Evolutionary conservation across 2,113 vertebrate species (phyloP).

Genomic region (Brachypodius melanocephalos): DNA sequence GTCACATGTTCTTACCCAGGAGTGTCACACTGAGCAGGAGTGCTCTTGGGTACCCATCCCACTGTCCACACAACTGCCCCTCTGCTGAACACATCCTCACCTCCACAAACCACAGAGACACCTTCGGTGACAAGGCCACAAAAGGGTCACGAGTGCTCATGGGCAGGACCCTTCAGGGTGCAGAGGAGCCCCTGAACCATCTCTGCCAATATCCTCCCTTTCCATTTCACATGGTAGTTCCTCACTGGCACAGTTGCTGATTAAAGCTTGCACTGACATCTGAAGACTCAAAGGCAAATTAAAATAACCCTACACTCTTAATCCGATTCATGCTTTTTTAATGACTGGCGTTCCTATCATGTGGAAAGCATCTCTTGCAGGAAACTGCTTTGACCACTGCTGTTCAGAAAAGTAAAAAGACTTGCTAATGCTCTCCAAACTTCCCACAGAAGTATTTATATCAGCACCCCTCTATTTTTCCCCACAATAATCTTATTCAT

Average conservation of each 20-base stretch:
- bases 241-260: not conserved
- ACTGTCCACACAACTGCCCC: fast-evolving
- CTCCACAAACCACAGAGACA: not conserved
- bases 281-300: conserved; percentile 35
- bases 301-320: not conserved
- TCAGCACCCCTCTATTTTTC: not conserved
- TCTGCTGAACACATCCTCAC: fast-evolving
- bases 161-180: not conserved
- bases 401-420: conserved; percentile 3
- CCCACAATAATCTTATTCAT: conserved; percentile 40
- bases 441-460: conserved; percentile 33
- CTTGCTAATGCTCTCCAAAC: conserved; percentile 23
- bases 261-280: not conserved
- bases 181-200: not conserved
- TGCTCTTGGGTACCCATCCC: not conserved
- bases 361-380: conserved; percentile 10
- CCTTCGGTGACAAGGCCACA: not conserved
- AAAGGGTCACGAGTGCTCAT: not conserved
- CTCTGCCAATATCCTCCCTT: not conserved
- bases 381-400: conserved; percentile 14
- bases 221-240: not conserved
- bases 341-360: not conserved
- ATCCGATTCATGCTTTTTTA: conserved; percentile 43
- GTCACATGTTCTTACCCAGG: not conserved
- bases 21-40: not conserved